These are phyloP conservation scores for Lophius piscatorius DNA, from an alignment of 2,113 vertebrate genomes.

Conservation along the genomic window DNA sequence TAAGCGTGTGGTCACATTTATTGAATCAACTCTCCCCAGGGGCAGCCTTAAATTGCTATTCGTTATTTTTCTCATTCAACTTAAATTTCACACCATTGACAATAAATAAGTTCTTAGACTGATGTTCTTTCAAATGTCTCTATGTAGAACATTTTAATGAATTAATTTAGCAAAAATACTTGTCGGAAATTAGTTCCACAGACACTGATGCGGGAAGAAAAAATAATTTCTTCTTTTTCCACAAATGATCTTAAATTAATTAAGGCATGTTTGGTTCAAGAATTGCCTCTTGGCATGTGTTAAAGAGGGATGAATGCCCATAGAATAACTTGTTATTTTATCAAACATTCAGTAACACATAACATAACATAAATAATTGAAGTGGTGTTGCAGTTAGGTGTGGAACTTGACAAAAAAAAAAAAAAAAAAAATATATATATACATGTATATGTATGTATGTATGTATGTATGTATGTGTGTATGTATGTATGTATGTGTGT, in stretches of 20 bases:
- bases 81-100: constrained; percentile 65
- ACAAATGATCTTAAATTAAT: constrained; percentile 36
- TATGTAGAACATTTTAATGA: constrained; percentile 60
- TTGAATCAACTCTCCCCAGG: constrained; percentile 54
- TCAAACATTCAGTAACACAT: background rate
- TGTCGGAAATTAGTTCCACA: constrained; percentile 47
- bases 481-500: too few species aligned
- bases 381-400: too few species aligned
- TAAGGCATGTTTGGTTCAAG: constrained; percentile 10
- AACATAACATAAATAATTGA: background rate
- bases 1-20: constrained; percentile 51
- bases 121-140: constrained; percentile 65
- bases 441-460: too few species aligned
- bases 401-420: background rate
- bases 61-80: constrained; percentile 60
- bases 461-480: too few species aligned
- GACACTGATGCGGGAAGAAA: constrained; percentile 25
- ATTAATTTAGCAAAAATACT: constrained; percentile 58
- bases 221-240: constrained; percentile 18
- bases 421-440: background rate
- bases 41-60: constrained; percentile 47
- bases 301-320: background rate
- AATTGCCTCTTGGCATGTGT: constrained; percentile 18
- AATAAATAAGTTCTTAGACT: constrained; percentile 60
- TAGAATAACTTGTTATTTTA: background rate